A percentile compares a stretch with the other conserved stretches of the same genome.
Conservation (phyloP, 35 echinoderm and acorn worm species). For the Holothuria glaberrima region DNA sequence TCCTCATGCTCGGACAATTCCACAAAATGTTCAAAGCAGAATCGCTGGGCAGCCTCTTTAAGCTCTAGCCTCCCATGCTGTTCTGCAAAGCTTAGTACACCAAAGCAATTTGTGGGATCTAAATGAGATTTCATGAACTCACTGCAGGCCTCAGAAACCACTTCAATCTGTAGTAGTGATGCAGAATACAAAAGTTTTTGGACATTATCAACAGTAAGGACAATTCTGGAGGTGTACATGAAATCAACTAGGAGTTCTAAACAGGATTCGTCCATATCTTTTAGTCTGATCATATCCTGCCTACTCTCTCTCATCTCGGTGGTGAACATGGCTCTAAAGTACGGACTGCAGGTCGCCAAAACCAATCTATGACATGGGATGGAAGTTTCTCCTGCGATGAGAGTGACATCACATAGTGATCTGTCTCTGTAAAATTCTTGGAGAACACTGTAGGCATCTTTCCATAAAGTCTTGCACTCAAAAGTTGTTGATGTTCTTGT, state of each 20-base stretch:
- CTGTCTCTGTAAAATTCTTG: slow-evolving; percentile 76
- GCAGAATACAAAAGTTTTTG: slow-evolving; percentile 87
- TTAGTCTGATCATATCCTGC: slow-evolving; percentile 66
- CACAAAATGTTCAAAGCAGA: slow-evolving; percentile 79
- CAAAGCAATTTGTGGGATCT: slow-evolving; percentile 90
- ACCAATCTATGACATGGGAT: slow-evolving; percentile 89
- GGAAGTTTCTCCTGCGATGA: slow-evolving; percentile 64
- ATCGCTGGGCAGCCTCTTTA: slow-evolving; percentile 76
- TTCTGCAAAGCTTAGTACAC: slow-evolving; percentile 92
- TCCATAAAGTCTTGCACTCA: slow-evolving; percentile 86
- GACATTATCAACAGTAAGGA: slow-evolving; percentile 88
- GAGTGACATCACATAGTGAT: slow-evolving; percentile 81
- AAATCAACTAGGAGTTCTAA: slow-evolving; percentile 82
- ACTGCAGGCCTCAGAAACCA: slow-evolving; percentile 80
- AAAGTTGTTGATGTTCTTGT: slow-evolving; percentile 76
- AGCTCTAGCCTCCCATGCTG: slow-evolving; percentile 87
- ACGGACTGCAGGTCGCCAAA: slow-evolving; percentile 87
- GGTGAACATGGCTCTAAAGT: slow-evolving; percentile 96
- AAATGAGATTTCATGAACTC: slow-evolving; percentile 98
- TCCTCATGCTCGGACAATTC: slow-evolving; percentile 80
- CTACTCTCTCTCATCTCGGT: slow-evolving; percentile 93
- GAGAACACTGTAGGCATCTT: slow-evolving; percentile 79
- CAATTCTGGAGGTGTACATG: slow-evolving; percentile 92
- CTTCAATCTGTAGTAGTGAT: slow-evolving; percentile 87
- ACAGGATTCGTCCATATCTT: slow-evolving; percentile 90